A percentile compares a stretch with the other conserved stretches of the same genome.
Conservation (phyloP, 2,888 invertebrate genomes). For the Chelonus formosanus region DNA sequence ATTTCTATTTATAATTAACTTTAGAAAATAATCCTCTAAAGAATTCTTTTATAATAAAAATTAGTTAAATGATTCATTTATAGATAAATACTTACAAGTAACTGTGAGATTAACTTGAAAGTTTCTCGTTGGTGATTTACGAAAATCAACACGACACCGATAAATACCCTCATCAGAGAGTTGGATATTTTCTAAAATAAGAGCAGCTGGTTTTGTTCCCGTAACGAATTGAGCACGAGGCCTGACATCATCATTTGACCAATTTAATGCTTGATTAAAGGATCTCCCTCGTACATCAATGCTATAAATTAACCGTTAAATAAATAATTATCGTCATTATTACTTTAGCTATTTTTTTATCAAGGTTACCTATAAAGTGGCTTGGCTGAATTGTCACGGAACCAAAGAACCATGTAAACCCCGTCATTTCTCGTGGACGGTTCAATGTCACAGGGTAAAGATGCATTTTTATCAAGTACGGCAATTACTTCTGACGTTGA, state of each 20-base stretch:
- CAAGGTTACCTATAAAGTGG: constrained; percentile 84
- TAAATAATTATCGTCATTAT: background rate
- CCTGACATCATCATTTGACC: constrained; percentile 67
- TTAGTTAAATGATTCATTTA: no score
- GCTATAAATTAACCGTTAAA: constrained; percentile 50
- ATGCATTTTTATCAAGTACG: constrained; percentile 83
- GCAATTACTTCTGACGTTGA: constrained; percentile 80
- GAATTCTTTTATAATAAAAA: no score
- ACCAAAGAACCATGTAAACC: constrained; percentile 94
- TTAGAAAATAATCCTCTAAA: background rate
- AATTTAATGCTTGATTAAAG: constrained; percentile 66
- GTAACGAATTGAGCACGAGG: constrained; percentile 69
- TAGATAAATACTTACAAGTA: constrained; percentile 63
- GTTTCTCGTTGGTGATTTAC: constrained; percentile 68
- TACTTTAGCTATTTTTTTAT: background rate
- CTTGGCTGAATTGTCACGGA: constrained; percentile 84
- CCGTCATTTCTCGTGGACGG: constrained; percentile 84
- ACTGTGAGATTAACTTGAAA: constrained; percentile 69
- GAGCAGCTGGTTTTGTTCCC: constrained; percentile 63
- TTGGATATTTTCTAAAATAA: constrained; percentile 67
- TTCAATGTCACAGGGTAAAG: constrained; percentile 88
- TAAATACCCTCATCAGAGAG: constrained; percentile 64
- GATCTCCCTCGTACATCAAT: constrained; percentile 68
- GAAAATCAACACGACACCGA: constrained; percentile 69
- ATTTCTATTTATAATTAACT: constrained; percentile 1